Conservation (phyloP, 2,113 vertebrate genomes). For the Epinephelus moara region DNA sequence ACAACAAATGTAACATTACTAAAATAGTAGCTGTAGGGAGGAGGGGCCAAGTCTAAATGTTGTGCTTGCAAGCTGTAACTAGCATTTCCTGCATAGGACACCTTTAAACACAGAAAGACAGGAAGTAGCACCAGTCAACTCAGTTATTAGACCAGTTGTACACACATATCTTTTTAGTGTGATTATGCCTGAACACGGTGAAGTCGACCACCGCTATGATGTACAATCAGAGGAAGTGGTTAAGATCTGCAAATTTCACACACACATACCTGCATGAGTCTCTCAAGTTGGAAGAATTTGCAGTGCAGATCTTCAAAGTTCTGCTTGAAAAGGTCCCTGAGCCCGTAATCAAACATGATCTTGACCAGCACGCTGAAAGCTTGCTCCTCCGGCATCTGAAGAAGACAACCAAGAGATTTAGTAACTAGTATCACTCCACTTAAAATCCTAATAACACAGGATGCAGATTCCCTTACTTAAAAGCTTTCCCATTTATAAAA, state of each 20-base stretch:
- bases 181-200: background rate
- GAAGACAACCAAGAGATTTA: conserved; percentile 26
- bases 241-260: background rate
- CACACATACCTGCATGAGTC: conserved; percentile 94
- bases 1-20: no score
- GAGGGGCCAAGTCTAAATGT: no score
- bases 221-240: background rate
- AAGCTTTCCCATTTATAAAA: background rate
- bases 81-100: no score
- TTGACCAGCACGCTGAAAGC: conserved; percentile 99
- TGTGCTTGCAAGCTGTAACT: no score
- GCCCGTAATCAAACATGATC: conserved; percentile 99
- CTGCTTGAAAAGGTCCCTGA: conserved; percentile 99
- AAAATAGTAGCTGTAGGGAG: no score
- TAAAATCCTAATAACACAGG: background rate
- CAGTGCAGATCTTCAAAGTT: conserved; percentile 99
- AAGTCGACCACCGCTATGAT: background rate
- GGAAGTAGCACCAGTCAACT: background rate
- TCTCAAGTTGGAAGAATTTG: conserved; percentile 99
- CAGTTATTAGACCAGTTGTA: background rate
- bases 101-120: background rate
- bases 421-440: background rate
- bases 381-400: conserved; percentile 99
- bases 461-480: background rate
- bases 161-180: background rate